Conservation (phyloP, 1,140 invertebrate genomes). For the Myzus persicae region DNA sequence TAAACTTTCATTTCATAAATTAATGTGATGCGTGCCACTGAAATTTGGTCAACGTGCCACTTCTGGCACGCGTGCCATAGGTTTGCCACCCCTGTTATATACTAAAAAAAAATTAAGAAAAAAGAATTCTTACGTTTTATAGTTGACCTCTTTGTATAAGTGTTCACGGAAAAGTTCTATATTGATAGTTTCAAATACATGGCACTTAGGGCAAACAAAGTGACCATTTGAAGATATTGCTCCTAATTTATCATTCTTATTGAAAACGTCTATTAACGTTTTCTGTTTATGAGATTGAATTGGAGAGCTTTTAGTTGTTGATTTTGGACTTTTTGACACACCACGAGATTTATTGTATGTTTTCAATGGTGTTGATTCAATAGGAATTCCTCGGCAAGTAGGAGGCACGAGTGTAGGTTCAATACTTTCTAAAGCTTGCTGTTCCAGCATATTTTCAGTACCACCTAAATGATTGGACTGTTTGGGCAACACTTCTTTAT, state of each 20-base stretch:
- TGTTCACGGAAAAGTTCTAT: slow-evolving; percentile 17
- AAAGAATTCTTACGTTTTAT: slow-evolving; percentile 7
- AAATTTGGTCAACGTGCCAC: too few species aligned
- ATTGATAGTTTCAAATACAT: neutral
- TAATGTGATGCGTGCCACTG: too few species aligned
- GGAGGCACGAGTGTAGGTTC: neutral
- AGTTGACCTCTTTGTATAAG: slow-evolving; percentile 42
- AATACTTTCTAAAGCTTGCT: slow-evolving; percentile 56
- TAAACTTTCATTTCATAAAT: too few species aligned
- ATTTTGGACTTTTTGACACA: slow-evolving; percentile 36
- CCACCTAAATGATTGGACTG: neutral
- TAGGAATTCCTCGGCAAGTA: slow-evolving; percentile 49
- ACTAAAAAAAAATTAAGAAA: neutral
- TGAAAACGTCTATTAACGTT: neutral
- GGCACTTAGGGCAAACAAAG: slow-evolving; percentile 28
- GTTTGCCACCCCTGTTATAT: too few species aligned
- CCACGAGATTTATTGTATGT: neutral
- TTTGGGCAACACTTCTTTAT: neutral
- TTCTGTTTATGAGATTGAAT: neutral
- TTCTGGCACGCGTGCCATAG: too few species aligned
- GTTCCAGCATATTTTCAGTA: neutral
- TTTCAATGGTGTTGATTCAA: neutral
- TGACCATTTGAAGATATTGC: neutral
- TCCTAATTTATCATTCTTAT: slow-evolving; percentile 17
- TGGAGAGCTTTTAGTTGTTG: neutral